Percentiles rank a stretch among this genome's conserved stretches.
These are phyloP conservation scores for Cirrhinus molitorella DNA, from an alignment of 2,797 vertebrate species.

Conservation along the genomic window DNA sequence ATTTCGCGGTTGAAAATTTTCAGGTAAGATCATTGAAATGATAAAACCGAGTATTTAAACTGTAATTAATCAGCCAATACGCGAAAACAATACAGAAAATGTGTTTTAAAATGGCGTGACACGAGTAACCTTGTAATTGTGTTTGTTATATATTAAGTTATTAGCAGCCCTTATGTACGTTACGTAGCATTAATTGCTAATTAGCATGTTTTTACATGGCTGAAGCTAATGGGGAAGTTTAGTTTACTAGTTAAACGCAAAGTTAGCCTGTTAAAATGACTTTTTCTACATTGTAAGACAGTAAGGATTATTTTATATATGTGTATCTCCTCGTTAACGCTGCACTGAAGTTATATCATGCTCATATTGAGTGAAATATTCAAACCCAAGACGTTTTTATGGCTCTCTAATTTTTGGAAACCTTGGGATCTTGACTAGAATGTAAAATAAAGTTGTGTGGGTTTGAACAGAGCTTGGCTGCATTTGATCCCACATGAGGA, in stretches of 20 bases:
- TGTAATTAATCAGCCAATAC: too few species aligned
- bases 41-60: too few species aligned
- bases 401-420: not conserved
- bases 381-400: not conserved
- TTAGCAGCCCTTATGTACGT: too few species aligned
- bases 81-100: too few species aligned
- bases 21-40: too few species aligned
- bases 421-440: not conserved
- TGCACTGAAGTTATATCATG: not conserved
- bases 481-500: not conserved
- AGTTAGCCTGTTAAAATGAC: too few species aligned
- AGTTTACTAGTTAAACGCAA: not conserved
- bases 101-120: too few species aligned
- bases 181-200: constrained; percentile 3
- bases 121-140: too few species aligned
- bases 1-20: too few species aligned
- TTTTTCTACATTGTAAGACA: not conserved
- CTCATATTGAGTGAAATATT: not conserved
- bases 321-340: not conserved
- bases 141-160: too few species aligned
- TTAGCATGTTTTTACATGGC: not conserved
- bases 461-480: not conserved
- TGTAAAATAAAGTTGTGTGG: not conserved
- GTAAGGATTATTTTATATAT: not conserved
- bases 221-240: not conserved